These are phyloP conservation scores for Lucilia cuprina DNA, from an alignment of 1,140 invertebrate species.

Conservation along the genomic window DNA sequence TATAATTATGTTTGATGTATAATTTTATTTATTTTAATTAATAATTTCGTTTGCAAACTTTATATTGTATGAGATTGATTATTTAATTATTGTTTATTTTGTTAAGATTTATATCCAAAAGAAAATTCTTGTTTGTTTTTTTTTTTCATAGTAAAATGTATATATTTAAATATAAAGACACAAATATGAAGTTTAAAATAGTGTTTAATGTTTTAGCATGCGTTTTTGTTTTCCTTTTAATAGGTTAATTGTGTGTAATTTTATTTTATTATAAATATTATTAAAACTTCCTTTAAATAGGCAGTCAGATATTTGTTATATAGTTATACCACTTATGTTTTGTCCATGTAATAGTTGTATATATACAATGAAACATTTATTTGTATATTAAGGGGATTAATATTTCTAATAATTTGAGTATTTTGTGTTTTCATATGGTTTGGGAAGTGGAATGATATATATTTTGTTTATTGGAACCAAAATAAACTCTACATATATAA, in stretches of 20 bases:
- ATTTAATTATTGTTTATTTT: not conserved
- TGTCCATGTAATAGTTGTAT: no score
- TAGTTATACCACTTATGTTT: not conserved
- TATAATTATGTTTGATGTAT: not conserved
- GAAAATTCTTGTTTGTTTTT: not conserved
- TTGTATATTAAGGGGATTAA: no score
- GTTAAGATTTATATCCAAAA: not conserved
- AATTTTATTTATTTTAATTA: not conserved
- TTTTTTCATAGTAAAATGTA: not conserved
- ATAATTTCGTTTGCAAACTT: not conserved
- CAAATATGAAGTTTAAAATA: not conserved
- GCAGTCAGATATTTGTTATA: not conserved
- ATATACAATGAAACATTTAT: no score
- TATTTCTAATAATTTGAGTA: not conserved
- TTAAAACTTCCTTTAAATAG: not conserved
- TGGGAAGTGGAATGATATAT: not conserved
- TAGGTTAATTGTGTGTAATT: not conserved
- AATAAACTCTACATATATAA: no score
- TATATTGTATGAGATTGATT: not conserved
- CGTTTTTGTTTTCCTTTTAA: not conserved
- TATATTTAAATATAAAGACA: not conserved
- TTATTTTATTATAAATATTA: not conserved
- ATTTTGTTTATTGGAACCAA: not conserved
- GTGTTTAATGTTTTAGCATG: not conserved
- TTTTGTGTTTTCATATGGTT: not conserved